Conservation (phyloP, 2,113 vertebrate species). For the Mastomys natalensis region DNA sequence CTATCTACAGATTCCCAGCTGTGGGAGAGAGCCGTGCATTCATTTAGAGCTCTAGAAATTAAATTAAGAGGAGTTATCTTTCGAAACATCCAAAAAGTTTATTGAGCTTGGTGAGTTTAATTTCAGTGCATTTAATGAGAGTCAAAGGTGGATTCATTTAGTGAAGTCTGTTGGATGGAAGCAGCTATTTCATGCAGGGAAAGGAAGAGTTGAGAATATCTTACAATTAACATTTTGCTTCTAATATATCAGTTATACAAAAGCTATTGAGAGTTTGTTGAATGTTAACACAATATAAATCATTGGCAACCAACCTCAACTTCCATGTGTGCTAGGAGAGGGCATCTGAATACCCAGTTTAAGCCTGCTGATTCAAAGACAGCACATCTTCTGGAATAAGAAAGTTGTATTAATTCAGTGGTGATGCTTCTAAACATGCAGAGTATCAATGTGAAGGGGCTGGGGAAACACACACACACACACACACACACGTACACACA, state of each 20-base stretch:
- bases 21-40: conserved; percentile 1
- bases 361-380: conserved; percentile 7
- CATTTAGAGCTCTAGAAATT: conserved; percentile 66
- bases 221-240: conserved; percentile 58
- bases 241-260: conserved; percentile 23
- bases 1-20: conserved; percentile 67
- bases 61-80: conserved; percentile 73
- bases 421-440: neutral
- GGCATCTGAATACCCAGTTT: conserved; percentile 23
- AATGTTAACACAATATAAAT: conserved; percentile 13
- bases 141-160: conserved; percentile 67
- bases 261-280: neutral
- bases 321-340: neutral
- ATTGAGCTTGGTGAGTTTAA: conserved; percentile 65
- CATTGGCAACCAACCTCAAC: neutral
- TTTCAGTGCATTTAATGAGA: conserved; percentile 69
- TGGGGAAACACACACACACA: neutral
- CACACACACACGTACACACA: neutral
- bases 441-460: neutral
- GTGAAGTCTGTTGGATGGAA: conserved; percentile 19
- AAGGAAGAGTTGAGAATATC: conserved; percentile 25
- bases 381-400: conserved; percentile 38
- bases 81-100: conserved; percentile 67
- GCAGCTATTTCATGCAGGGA: neutral
- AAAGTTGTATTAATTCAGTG: conserved; percentile 22